A percentile compares a stretch with the other conserved stretches of the same genome.
phyloP scores from a whole-genome alignment of 2,113 vertebrate species.

The Cygnus atratus region DNA sequence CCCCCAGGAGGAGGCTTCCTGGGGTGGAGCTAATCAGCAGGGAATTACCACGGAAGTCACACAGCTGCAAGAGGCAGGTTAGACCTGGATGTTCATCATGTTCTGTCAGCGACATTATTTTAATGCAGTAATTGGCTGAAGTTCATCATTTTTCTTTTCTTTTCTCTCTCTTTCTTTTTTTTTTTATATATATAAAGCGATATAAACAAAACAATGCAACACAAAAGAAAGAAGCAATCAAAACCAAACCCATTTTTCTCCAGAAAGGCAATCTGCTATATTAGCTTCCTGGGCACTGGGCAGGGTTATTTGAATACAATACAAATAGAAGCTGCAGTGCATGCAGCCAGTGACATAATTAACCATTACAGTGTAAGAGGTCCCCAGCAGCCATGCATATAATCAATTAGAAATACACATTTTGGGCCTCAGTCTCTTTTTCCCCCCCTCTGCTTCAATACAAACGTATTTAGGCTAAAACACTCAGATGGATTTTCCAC shows the following conservation, averaged over 20 bases:
- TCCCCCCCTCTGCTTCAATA: not conserved
- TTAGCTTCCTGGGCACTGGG: not conserved
- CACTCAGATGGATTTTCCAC: not conserved
- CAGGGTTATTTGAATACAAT: not conserved
- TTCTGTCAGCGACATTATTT: not conserved
- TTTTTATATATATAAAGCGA: not conserved
- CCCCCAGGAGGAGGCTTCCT: not conserved
- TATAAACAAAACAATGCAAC: not conserved
- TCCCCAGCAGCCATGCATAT: slow-evolving; percentile 46
- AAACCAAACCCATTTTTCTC: not conserved
- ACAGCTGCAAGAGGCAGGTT: not conserved
- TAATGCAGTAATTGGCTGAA: not conserved
- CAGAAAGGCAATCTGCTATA: not conserved
- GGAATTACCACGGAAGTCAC: not conserved
- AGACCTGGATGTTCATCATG: not conserved
- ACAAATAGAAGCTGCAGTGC: not conserved
- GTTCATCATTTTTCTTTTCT: not conserved
- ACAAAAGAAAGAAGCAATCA: not conserved
- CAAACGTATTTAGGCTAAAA: not conserved
- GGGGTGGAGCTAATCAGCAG: not conserved
- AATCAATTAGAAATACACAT: slow-evolving; percentile 57
- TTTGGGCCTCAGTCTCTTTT: not conserved
- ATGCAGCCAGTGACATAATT: slow-evolving; percentile 48
- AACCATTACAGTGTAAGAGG: slow-evolving; percentile 51
- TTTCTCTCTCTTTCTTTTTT: not conserved